These are phyloP conservation scores for Spea hammondii DNA, from an alignment of 2,797 vertebrate genomes.

Conservation along the genomic window DNA sequence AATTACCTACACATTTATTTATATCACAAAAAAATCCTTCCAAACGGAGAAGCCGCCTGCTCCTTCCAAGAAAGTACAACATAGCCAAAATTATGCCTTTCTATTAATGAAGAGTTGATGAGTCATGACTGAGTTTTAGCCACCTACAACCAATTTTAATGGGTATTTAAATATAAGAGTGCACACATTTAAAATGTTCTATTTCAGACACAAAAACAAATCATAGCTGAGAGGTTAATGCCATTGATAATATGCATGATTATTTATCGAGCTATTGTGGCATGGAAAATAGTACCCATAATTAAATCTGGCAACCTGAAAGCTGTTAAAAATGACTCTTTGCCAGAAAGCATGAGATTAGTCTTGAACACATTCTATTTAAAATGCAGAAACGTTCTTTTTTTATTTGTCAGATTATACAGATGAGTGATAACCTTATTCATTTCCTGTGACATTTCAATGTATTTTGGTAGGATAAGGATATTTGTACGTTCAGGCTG, in stretches of 20 bases:
- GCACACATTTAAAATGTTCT: constrained; percentile 42
- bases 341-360: constrained; percentile 13
- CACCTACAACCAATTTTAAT: constrained; percentile 62
- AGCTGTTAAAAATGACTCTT: constrained; percentile 34
- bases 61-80: constrained; percentile 55
- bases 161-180: constrained; percentile 30
- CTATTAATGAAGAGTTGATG: constrained; percentile 64
- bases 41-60: constrained; percentile 46
- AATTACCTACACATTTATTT: constrained; percentile 69
- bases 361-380: constrained; percentile 16
- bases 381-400: constrained; percentile 28
- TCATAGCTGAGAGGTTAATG: constrained; percentile 37
- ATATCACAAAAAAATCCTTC: constrained; percentile 57
- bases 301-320: constrained; percentile 43
- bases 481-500: constrained; percentile 16
- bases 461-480: constrained; percentile 15
- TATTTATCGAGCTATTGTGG: constrained; percentile 41
- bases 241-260: constrained; percentile 43
- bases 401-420: constrained; percentile 30
- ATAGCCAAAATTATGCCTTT: constrained; percentile 62
- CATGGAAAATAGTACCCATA: constrained; percentile 36
- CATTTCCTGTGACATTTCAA: constrained; percentile 41
- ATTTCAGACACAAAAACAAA: constrained; percentile 38
- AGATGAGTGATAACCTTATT: constrained; percentile 40
- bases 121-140: constrained; percentile 59